Base-by-base conservation (phyloP, 2,797 vertebrate species). In the Poecilia wingei region DNA sequence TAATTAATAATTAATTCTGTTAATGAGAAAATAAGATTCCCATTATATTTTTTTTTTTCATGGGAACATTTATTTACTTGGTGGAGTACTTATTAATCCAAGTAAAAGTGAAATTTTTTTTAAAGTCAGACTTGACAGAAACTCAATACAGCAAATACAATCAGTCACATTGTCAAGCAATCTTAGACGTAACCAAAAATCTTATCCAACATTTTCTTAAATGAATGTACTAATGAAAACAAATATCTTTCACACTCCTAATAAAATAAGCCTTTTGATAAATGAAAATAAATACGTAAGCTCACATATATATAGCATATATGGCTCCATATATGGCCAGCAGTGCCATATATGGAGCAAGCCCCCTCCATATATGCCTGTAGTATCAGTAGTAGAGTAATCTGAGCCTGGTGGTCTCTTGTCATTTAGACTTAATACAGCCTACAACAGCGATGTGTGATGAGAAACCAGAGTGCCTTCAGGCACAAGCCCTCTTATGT, bases 371-470 rank as follows among this genome's bases (percentile, higher is more conserved):
- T 51, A 14, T 76, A 72, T 84, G 59, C 36, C 72, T 77, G 82
- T 77, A 57, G 81, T 91, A 89, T 91, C 87, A 82, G 76, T 86
- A 85, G 82, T 82, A 16, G 80, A 70, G 85, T 74, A 75, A 53
- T 79, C 82, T 78, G 79, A 88, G 80, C 64, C 80, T 80, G 87
- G 85, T 75, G 83, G 79, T 89, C 75, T 86, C 80, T 80, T 91
- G 89, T 93, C 91, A 91, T 81, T 87, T 86, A 86, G 77, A 84
- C 82, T 93, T 91, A 93, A 88, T 87, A 83, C 88, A 85, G 85
- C 79, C 22, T 57, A 82, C 80, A 84, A 83, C 33, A 46, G 76
- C 70, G 46, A 73, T 28, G 86, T 91, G 87, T 46, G 84, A 90
- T 83, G 92, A 91, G 77, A 81, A 89, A 85, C 82, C 78, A 39